phyloP scores from a whole-genome alignment of 1,140 invertebrate species.

The Hydropsyche tenuis region DNA sequence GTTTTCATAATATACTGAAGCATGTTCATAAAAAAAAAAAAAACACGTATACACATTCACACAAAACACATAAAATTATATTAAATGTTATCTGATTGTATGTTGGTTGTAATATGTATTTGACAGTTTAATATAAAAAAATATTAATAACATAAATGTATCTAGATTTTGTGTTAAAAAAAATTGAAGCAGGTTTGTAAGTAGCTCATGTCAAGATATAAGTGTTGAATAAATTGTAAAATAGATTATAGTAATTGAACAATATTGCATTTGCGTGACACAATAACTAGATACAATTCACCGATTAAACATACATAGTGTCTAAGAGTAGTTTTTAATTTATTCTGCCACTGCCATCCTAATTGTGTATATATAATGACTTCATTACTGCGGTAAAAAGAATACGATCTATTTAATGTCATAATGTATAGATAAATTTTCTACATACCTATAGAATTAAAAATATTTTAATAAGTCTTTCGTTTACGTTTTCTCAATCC shows the following conservation, averaged over 20 bases:
- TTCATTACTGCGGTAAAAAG: conserved; percentile 25
- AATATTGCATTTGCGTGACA: conserved; percentile 39
- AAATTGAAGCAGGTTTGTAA: conserved; percentile 24
- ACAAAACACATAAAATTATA: conserved; percentile 24
- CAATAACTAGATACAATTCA: conserved; percentile 49
- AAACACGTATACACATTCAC: too few species aligned
- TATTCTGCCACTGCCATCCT: conserved; percentile 50
- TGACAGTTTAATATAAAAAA: neutral
- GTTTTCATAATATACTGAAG: conserved; percentile 13
- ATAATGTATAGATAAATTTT: too few species aligned
- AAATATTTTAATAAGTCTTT: too few species aligned
- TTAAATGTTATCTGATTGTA: conserved; percentile 35
- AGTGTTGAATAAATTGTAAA: conserved; percentile 14
- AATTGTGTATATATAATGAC: conserved; percentile 25
- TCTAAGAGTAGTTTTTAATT: conserved; percentile 46
- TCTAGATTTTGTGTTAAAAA: conserved; percentile 39
- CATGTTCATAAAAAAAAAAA: neutral
- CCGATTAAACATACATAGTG: conserved; percentile 21
- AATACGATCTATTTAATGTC: neutral
- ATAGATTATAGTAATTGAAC: neutral
- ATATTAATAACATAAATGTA: conserved; percentile 3
- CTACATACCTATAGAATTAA: too few species aligned
- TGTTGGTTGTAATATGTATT: conserved; percentile 26
- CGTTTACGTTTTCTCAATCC: too few species aligned
- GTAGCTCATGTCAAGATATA: conserved; percentile 31